phyloP scores from a whole-genome alignment of 2,113 vertebrate species.

The Hydrochoerus hydrochaeris region DNA sequence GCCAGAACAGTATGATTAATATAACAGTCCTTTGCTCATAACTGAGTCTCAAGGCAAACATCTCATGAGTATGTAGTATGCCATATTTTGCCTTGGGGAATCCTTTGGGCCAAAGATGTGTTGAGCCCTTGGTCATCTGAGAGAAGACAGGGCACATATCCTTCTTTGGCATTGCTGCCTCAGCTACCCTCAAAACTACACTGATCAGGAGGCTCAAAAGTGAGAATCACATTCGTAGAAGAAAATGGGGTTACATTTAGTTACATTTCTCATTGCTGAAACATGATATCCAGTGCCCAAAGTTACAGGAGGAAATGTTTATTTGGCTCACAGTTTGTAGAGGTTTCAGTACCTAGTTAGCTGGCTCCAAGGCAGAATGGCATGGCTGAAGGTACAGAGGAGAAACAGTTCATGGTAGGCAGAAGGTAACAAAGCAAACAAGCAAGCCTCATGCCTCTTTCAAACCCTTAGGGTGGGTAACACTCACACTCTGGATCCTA shows the following conservation, averaged over 20 bases:
- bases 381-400: neutral
- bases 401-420: neutral
- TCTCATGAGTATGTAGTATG: neutral
- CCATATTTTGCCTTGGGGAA: neutral
- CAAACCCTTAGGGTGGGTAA: neutral
- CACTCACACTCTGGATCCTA: neutral
- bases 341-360: neutral
- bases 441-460: neutral
- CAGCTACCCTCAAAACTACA: neutral
- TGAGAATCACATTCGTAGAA: neutral
- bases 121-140: neutral
- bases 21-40: neutral
- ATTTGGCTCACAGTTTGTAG: neutral
- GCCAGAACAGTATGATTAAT: conserved; percentile 42
- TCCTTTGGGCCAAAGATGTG: neutral
- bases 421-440: neutral
- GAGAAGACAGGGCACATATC: neutral
- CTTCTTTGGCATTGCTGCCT: neutral
- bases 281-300: neutral
- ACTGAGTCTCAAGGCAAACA: neutral
- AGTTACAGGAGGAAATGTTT: neutral
- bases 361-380: neutral
- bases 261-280: neutral
- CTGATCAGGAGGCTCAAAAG: neutral
- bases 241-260: neutral